Evolutionary conservation across 1,140 invertebrate species (phyloP).

Genomic region (Bombus turneri): DNA sequence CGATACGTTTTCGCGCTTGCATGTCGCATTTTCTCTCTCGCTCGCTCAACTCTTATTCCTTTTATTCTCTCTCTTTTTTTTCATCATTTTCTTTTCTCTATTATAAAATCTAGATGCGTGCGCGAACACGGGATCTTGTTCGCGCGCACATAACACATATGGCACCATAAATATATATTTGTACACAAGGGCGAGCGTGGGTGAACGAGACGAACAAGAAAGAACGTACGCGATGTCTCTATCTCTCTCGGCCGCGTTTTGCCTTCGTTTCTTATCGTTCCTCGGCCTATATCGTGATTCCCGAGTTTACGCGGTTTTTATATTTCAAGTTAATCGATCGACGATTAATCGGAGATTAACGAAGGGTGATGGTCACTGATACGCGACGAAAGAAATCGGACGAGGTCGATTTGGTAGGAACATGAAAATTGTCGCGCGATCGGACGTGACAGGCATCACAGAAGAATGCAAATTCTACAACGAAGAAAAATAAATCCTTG

Average conservation of each 20-base stretch:
- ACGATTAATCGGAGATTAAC: not conserved
- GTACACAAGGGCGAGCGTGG: constrained; percentile 43
- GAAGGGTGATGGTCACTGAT: not conserved
- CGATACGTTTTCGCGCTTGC: constrained; percentile 47
- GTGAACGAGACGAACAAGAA: constrained; percentile 45
- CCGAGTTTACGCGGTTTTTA: no score
- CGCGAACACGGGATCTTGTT: constrained; percentile 28
- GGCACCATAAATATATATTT: constrained; percentile 62
- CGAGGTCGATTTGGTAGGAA: not conserved
- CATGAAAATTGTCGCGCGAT: not conserved
- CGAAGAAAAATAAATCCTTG: not conserved
- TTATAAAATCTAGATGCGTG: constrained; percentile 58
- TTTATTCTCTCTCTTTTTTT: constrained; percentile 17
- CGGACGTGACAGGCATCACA: not conserved
- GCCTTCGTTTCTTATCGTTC: not conserved
- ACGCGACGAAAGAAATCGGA: not conserved
- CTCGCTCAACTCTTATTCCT: constrained; percentile 18
- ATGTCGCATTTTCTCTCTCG: constrained; percentile 28
- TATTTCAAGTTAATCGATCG: no score
- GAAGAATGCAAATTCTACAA: not conserved
- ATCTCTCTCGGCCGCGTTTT: no score
- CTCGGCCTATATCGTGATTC: no score
- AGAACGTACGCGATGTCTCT: constrained; percentile 27
- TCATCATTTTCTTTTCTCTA: constrained; percentile 36
- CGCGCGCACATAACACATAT: constrained; percentile 46